Percentiles rank a stretch among this genome's conserved stretches.
Evolutionary conservation across 2,113 vertebrate genomes (phyloP).

Genomic region (Polyodon spathula): DNA sequence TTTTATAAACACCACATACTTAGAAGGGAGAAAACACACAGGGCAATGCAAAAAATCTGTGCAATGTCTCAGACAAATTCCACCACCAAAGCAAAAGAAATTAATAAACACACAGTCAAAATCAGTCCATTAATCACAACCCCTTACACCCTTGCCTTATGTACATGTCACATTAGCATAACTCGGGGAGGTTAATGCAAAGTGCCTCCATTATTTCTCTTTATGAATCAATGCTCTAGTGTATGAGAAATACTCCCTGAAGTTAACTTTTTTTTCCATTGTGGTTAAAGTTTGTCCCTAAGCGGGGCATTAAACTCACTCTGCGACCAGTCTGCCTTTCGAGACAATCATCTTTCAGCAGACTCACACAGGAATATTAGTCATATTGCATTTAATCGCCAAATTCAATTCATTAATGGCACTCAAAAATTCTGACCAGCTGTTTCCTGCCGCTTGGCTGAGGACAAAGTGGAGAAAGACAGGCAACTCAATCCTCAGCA

Average conservation of each 20-base stretch:
- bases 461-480: slow-evolving; percentile 73
- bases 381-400: slow-evolving; percentile 78
- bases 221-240: slow-evolving; percentile 30
- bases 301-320: slow-evolving; percentile 12
- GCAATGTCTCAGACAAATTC: too few species aligned
- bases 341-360: slow-evolving; percentile 50
- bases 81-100: too few species aligned
- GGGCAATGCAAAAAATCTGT: too few species aligned
- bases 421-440: slow-evolving; percentile 83
- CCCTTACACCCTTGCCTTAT: background rate
- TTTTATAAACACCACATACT: too few species aligned
- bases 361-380: slow-evolving; percentile 75
- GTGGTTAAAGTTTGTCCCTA: slow-evolving; percentile 34
- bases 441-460: slow-evolving; percentile 73
- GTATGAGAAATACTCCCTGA: background rate
- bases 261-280: background rate
- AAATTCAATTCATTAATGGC: slow-evolving; percentile 75
- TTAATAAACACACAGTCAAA: background rate
- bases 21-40: too few species aligned
- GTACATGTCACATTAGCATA: background rate
- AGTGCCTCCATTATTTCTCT: slow-evolving; percentile 12
- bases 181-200: slow-evolving; percentile 20
- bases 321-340: slow-evolving; percentile 31
- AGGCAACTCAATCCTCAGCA: slow-evolving; percentile 58
- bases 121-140: background rate